Evolutionary conservation across 2,113 vertebrate genomes (phyloP), one percentile per base, ranked within the genome.

Genomic region (Cariama cristata): DNA sequence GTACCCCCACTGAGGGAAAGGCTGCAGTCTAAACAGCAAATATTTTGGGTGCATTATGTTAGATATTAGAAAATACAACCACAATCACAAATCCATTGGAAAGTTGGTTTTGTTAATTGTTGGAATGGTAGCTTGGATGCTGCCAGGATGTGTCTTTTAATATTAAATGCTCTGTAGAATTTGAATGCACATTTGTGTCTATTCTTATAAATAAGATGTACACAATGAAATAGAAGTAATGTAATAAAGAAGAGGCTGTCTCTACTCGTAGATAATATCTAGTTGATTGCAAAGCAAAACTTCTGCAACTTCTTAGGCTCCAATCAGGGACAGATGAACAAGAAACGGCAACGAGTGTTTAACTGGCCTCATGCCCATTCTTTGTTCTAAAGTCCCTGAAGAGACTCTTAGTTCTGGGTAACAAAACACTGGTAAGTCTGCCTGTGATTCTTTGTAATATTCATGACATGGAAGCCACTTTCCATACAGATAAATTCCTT

Each of bases 361-460:
- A 94, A 94, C 84, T 98, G 97, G 97, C 97, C 38, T 79, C 47
- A 42, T 95, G 93, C 96, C 96, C 90, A 63, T 82, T 95, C 86
- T 97, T 93, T 93, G 69, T 94, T 96, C 86, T 88, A 71, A 97
- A 96, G 95, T 94, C 64, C 63, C 88, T 97, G 92, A 95, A 97
- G 97, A 91, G 86, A 73, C 94, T 90, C 81, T 96, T 66, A 67
- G 85, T 72, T 94, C 75, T 96, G 66, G 84, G 89, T 96, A 97
- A 95, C 88, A 91, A 97, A 98, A 94, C 90, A 91, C 94, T 85
- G 47, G 45, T 66, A 90, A 85, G 64, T 60, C 95, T 97, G 96
- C 66, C 74, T 95, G 90, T 64, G 96, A 93, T 87, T 77, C 88
- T 93, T 93, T 94, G 53, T 79, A 91, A 86, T 88, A 93, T 60